Evolutionary conservation across 2,113 vertebrate species (phyloP).

Genomic region (Sinocyclocheilus maitianheensis): DNA sequence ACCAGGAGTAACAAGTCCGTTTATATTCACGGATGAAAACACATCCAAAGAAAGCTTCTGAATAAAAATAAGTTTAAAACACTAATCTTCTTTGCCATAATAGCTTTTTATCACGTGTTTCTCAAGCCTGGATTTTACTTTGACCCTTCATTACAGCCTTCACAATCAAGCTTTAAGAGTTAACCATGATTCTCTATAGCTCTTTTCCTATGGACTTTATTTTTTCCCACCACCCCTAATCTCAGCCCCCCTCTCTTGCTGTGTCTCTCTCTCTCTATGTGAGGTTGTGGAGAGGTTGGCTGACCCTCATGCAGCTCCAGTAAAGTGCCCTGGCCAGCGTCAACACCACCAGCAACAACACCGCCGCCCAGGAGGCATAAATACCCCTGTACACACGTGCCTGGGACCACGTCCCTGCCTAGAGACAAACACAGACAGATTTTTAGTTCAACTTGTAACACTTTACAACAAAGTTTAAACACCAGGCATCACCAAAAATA

Average conservation of each 20-base stretch:
- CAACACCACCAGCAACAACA: slow-evolving; percentile 82
- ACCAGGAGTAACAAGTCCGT: slow-evolving; percentile 49
- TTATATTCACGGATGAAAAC: slow-evolving; percentile 63
- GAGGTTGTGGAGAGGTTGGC: slow-evolving; percentile 79
- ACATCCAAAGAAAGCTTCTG: slow-evolving; percentile 47
- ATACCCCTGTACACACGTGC: slow-evolving; percentile 82
- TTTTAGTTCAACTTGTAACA: background rate
- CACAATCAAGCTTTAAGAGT: background rate
- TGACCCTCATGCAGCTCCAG: slow-evolving; percentile 87
- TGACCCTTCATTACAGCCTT: slow-evolving; percentile 3
- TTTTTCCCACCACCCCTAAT: background rate
- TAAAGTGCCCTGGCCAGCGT: slow-evolving; percentile 86
- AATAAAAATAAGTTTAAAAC: slow-evolving; percentile 58
- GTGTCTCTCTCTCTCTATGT: slow-evolving; percentile 65
- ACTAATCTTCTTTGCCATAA: slow-evolving; percentile 28
- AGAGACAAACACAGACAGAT: slow-evolving; percentile 14
- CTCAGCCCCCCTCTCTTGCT: background rate
- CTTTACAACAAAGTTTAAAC: background rate
- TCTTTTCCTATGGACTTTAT: background rate
- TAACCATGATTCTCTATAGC: background rate
- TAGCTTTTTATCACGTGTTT: slow-evolving; percentile 6
- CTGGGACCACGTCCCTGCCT: slow-evolving; percentile 86
- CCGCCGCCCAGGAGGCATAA: slow-evolving; percentile 85
- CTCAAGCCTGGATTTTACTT: slow-evolving; percentile 14
- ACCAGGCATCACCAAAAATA: background rate